A percentile compares a stretch with the other conserved stretches of the same genome.
Evolutionary conservation across 2,888 invertebrate genomes (phyloP).

Genomic region (Dinocampus coccinellae): DNA sequence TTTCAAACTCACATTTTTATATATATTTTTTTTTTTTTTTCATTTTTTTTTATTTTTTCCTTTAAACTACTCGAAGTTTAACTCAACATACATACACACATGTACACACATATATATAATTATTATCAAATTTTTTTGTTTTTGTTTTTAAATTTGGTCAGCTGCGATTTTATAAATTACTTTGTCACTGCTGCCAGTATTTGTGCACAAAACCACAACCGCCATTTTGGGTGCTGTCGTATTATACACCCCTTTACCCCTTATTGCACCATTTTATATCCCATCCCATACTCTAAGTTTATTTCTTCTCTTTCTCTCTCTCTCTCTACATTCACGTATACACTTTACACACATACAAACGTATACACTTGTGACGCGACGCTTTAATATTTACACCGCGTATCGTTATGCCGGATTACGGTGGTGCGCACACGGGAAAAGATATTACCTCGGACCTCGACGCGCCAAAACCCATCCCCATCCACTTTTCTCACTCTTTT

Average conservation of each 20-base stretch:
- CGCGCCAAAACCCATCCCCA: conserved; percentile 24
- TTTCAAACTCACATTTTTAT: conserved; percentile 23
- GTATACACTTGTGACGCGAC: neutral
- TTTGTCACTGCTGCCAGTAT: neutral
- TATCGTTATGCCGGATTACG: conserved; percentile 32
- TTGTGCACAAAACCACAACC: neutral
- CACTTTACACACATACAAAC: no score
- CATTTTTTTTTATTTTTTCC: no score
- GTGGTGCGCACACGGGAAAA: conserved; percentile 23
- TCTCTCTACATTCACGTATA: no score
- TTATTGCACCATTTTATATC: conserved; percentile 12
- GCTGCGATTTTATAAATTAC: neutral
- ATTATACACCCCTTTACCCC: neutral
- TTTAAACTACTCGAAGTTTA: no score
- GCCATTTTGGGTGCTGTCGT: conserved; percentile 12
- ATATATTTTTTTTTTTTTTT: neutral
- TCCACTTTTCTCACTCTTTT: conserved; percentile 9
- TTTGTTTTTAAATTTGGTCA: neutral
- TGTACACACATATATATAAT: no score
- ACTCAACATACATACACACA: no score
- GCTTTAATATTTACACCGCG: conserved; percentile 33
- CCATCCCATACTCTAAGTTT: neutral
- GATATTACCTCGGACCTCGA: conserved; percentile 29
- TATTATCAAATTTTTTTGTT: neutral
- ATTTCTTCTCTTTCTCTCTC: neutral